These are phyloP conservation scores for Ceuthmochares aereus DNA, from an alignment of 2,113 vertebrate genomes.

Conservation along the genomic window DNA sequence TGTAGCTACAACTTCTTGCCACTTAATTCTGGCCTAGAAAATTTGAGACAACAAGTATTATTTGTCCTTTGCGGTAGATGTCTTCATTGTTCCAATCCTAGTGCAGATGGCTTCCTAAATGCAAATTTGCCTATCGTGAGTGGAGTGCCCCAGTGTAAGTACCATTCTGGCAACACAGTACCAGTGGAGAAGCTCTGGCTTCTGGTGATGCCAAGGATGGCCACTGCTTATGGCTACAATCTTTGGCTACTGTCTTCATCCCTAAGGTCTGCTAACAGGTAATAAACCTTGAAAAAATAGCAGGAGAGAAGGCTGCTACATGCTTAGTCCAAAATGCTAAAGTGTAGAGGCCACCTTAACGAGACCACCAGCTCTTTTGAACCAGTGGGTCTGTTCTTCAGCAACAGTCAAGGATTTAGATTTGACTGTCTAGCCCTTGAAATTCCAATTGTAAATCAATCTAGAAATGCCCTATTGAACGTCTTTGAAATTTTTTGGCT, in stretches of 20 bases:
- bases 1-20: background rate
- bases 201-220: background rate
- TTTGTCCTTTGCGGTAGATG: background rate
- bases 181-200: background rate
- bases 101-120: background rate
- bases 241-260: background rate
- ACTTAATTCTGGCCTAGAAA: background rate
- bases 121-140: background rate
- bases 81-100: background rate
- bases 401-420: background rate
- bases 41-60: background rate
- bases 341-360: background rate
- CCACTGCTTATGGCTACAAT: too few species aligned
- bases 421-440: background rate
- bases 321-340: rapidly evolving
- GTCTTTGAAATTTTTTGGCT: background rate
- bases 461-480: background rate
- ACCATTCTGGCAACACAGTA: background rate
- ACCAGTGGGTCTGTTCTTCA: background rate
- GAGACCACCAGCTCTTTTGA: background rate
- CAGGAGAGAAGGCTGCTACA: background rate
- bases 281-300: background rate
- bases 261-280: background rate
- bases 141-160: rapidly evolving
- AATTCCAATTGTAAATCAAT: background rate